A percentile compares a stretch with the other conserved stretches of the same genome.
Conservation (phyloP, 2,113 vertebrate species). For the western clawed frog (Xenopus tropicalis) region DNA sequence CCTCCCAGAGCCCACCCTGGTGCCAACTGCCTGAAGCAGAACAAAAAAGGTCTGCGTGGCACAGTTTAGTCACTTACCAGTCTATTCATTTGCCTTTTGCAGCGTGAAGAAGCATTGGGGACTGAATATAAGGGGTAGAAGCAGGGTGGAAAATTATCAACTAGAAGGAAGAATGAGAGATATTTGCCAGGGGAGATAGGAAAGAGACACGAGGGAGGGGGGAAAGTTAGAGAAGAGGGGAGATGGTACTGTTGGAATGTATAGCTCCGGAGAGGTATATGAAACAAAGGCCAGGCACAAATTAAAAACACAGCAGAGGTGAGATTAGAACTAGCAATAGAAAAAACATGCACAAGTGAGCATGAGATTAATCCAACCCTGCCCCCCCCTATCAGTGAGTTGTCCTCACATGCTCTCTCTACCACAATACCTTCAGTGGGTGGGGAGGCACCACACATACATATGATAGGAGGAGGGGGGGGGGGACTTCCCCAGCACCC, state of each 20-base stretch:
- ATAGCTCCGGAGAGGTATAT: too few relatives aligned
- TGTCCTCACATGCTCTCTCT: conserved; percentile 38
- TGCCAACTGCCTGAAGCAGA: conserved; percentile 14
- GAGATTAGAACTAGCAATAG: neutral
- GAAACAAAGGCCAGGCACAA: too few relatives aligned
- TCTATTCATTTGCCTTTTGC: too few relatives aligned
- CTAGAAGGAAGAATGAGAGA: too few relatives aligned
- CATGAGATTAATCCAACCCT: neutral
- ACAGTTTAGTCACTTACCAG: too few relatives aligned
- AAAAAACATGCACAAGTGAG: neutral
- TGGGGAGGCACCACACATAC: conserved; percentile 1
- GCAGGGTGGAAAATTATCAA: too few relatives aligned
- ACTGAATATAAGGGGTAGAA: too few relatives aligned
- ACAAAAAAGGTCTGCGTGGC: neutral
- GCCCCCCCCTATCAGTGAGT: neutral
- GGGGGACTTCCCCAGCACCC: conserved; percentile 28
- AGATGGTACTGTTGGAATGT: too few relatives aligned
- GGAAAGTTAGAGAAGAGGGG: too few relatives aligned
- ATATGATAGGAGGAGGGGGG: neutral
- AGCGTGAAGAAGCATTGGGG: too few relatives aligned
- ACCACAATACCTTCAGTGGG: conserved; percentile 15
- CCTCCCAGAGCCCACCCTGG: conserved; percentile 4
- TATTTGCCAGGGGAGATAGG: too few relatives aligned
- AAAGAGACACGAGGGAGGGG: too few relatives aligned
- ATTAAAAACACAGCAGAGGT: neutral